A percentile compares a stretch with the other conserved stretches of the same genome.
Evolutionary conservation across 2,797 vertebrate genomes (phyloP).

Genomic region (Antennarius maculatus): DNA sequence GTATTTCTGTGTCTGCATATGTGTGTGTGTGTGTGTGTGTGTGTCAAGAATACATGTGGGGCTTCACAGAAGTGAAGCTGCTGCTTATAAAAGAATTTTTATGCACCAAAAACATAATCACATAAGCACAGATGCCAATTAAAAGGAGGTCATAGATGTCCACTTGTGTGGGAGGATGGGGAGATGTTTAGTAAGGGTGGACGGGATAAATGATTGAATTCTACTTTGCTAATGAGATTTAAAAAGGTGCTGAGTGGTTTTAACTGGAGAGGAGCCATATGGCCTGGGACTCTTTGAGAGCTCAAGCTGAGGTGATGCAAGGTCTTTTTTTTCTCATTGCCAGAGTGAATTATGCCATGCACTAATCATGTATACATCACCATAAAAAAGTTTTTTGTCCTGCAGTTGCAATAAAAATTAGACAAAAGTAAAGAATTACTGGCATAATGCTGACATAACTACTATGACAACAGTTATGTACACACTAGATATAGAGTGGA

Average conservation of each 20-base stretch:
- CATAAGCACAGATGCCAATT: slow-evolving; percentile 71
- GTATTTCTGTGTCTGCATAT: slow-evolving; percentile 9
- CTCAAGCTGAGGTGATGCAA: slow-evolving; percentile 69
- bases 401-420: slow-evolving; percentile 43
- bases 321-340: slow-evolving; percentile 66
- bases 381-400: slow-evolving; percentile 31
- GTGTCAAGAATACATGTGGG: slow-evolving; percentile 37
- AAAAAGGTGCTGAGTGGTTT: slow-evolving; percentile 79
- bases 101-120: slow-evolving; percentile 71
- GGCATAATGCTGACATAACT: slow-evolving; percentile 29
- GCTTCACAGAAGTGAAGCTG: slow-evolving; percentile 34
- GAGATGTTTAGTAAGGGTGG: slow-evolving; percentile 65
- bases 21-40: slow-evolving; percentile 17
- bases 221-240: slow-evolving; percentile 81
- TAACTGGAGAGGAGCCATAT: slow-evolving; percentile 74
- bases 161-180: slow-evolving; percentile 66
- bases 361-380: slow-evolving; percentile 61
- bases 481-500: slow-evolving; percentile 32
- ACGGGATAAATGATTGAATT: slow-evolving; percentile 76
- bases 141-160: slow-evolving; percentile 75
- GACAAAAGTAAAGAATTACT: not conserved
- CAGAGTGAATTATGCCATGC: slow-evolving; percentile 57
- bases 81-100: slow-evolving; percentile 60
- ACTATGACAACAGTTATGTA: slow-evolving; percentile 36
- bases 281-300: slow-evolving; percentile 70